A percentile compares a stretch with the other conserved stretches of the same genome.
Evolutionary conservation across 2,797 vertebrate species (phyloP).

Genomic region (Tamandua tetradactyla): DNA sequence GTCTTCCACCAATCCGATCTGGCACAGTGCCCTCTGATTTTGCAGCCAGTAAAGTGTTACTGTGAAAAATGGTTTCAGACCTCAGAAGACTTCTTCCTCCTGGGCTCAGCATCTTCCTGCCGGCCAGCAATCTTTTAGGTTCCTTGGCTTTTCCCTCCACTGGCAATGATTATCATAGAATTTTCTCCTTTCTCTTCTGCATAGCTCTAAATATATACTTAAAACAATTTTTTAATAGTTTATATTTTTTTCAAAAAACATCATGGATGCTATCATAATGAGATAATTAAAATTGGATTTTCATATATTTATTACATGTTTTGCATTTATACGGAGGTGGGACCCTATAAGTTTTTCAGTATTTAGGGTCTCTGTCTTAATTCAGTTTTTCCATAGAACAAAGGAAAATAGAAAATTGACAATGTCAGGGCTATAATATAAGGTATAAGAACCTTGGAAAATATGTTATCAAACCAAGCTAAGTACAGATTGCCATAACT

Average conservation of each 20-base stretch:
- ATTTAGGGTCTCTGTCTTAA: not conserved
- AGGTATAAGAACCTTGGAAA: not conserved
- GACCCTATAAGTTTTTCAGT: not conserved
- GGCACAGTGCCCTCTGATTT: conserved; percentile 92
- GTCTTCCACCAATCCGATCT: conserved; percentile 91
- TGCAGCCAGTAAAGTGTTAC: conserved; percentile 93
- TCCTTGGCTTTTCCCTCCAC: no score
- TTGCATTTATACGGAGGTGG: not conserved
- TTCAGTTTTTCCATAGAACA: not conserved
- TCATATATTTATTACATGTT: not conserved
- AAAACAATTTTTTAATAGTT: not conserved
- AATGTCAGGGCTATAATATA: not conserved
- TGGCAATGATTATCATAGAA: no score
- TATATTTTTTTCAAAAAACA: not conserved
- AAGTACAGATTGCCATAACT: not conserved
- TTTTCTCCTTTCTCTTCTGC: no score
- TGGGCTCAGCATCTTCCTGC: no score
- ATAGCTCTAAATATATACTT: no score
- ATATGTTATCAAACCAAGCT: not conserved
- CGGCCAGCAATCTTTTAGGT: no score
- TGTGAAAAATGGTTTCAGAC: conserved; percentile 86
- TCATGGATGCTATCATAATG: not conserved
- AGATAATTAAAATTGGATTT: not conserved
- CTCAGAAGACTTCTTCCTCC: no score
- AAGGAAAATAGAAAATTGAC: not conserved